phyloP scores from a whole-genome alignment of 2,113 vertebrate genomes.

The Dipodomys merriami region DNA sequence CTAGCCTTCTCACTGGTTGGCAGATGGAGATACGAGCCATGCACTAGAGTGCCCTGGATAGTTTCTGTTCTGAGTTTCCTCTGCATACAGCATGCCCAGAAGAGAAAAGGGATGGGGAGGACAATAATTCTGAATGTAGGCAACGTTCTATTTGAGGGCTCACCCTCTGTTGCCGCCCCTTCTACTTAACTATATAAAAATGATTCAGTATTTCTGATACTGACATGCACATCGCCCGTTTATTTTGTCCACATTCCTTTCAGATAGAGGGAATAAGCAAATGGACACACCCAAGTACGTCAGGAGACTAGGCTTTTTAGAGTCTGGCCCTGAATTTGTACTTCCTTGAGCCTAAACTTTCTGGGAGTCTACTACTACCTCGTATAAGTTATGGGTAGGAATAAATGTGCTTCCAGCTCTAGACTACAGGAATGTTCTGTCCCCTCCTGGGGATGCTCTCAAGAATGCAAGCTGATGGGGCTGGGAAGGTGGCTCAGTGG shows the following conservation, averaged over 20 bases:
- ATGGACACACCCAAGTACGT: not conserved
- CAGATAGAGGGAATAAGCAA: not conserved
- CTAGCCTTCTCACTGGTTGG: not conserved
- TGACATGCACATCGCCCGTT: not conserved
- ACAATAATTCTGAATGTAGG: not conserved
- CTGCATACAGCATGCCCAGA: not conserved
- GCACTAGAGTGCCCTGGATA: not conserved
- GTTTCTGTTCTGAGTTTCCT: not conserved
- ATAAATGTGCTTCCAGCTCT: not conserved
- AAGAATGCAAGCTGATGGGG: too few species aligned
- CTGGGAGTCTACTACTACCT: conserved; percentile 3
- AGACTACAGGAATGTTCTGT: not conserved
- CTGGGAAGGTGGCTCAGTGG: too few species aligned
- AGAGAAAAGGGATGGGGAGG: not conserved
- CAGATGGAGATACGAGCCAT: not conserved
- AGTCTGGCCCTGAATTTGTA: not conserved
- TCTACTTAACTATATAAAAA: not conserved
- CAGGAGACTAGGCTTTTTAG: not conserved
- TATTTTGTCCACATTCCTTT: not conserved
- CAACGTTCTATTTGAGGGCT: not conserved
- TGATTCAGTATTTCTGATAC: not conserved
- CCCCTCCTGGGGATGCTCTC: conserved; percentile 3
- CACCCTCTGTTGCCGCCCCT: not conserved
- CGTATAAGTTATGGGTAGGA: not conserved
- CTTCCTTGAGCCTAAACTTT: not conserved